These are phyloP conservation scores for Paelopatides confundens DNA, from an alignment of 53 echinoderm and acorn worm genomes.

Conservation along the genomic window DNA sequence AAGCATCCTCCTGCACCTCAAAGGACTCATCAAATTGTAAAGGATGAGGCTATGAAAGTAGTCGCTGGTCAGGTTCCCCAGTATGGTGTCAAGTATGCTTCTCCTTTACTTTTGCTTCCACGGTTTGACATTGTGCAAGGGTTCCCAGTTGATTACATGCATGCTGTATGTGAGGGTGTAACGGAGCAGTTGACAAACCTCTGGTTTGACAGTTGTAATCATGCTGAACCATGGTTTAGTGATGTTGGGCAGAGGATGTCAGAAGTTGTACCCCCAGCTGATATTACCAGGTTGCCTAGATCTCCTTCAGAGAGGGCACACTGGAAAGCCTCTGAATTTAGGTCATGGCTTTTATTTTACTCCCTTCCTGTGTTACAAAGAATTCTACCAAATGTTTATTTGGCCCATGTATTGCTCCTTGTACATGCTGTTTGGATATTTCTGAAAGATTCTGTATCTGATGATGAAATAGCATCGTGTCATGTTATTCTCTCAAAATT, in stretches of 20 bases:
- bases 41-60: not conserved
- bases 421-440: slow-evolving; percentile 42
- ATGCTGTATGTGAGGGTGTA: slow-evolving; percentile 15
- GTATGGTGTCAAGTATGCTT: slow-evolving; percentile 11
- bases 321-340: slow-evolving; percentile 67
- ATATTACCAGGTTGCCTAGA: slow-evolving; percentile 55
- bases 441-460: slow-evolving; percentile 15
- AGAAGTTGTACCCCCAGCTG: slow-evolving; percentile 31
- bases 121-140: slow-evolving; percentile 39
- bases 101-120: slow-evolving; percentile 28
- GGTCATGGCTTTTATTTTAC: slow-evolving; percentile 59
- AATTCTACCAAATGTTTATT: slow-evolving; percentile 40
- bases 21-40: not conserved
- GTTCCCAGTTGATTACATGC: slow-evolving; percentile 54
- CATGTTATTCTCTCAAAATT: slow-evolving; percentile 43
- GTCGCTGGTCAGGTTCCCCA: not conserved
- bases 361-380: slow-evolving; percentile 39
- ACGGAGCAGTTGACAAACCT: slow-evolving; percentile 7
- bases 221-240: not conserved
- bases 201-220: slow-evolving; percentile 29
- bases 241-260: not conserved
- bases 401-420: slow-evolving; percentile 38
- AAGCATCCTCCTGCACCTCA: not conserved
- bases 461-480: slow-evolving; percentile 15
- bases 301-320: slow-evolving; percentile 44